Conservation (phyloP, 2,888 invertebrate species). For the Vesta saturnalis region DNA sequence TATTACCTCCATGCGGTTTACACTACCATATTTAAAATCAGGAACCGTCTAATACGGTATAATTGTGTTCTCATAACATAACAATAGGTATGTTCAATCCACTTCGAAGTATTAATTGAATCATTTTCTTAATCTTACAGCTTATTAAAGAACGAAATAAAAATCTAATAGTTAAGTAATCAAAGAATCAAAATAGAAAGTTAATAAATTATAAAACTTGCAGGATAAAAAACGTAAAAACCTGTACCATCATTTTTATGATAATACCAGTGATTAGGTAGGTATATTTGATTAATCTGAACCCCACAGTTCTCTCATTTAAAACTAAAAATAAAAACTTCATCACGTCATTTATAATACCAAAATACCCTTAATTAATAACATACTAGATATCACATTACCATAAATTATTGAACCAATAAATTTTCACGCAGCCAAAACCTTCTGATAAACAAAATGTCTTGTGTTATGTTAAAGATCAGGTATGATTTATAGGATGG, state of each 20-base stretch:
- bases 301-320: neutral
- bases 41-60: too few relatives aligned
- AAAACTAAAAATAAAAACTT: conserved; percentile 6
- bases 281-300: neutral
- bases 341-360: conserved; percentile 7
- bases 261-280: neutral
- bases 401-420: conserved; percentile 13
- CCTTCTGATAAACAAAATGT: conserved; percentile 12
- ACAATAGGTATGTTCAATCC: too few relatives aligned
- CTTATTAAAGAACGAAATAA: too few relatives aligned
- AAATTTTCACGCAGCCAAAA: conserved; percentile 4
- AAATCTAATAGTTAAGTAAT: too few relatives aligned
- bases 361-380: conserved; percentile 13
- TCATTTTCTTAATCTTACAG: too few relatives aligned
- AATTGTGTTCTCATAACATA: too few relatives aligned
- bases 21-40: too few relatives aligned
- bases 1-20: too few relatives aligned
- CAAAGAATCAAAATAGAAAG: too few relatives aligned
- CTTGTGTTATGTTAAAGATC: conserved; percentile 7
- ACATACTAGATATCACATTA: conserved; percentile 1
- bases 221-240: neutral
- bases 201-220: neutral
- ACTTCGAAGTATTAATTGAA: too few relatives aligned
- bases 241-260: neutral
- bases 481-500: conserved; percentile 6